Conservation (phyloP, 2,888 invertebrate genomes). For the Nephrotoma flavescens region DNA sequence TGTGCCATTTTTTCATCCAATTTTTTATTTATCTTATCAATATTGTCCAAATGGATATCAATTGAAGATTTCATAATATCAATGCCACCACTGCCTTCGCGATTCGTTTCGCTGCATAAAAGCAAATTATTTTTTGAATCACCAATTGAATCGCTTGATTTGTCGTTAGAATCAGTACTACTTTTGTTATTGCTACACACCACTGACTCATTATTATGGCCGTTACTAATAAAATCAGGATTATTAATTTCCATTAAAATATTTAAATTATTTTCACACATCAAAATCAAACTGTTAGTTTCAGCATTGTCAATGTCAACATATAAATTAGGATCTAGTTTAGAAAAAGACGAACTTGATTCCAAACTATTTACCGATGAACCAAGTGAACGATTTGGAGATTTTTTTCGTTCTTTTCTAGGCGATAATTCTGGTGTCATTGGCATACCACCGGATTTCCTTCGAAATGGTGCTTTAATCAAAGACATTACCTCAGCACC, state of each 20-base stretch:
- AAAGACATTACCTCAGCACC: conserved; percentile 30
- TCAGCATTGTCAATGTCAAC: conserved; percentile 6
- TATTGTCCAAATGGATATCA: conserved; percentile 28
- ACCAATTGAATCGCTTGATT: not conserved
- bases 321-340: not conserved
- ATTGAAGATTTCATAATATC: conserved; percentile 22
- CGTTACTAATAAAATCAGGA: not conserved
- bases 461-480: conserved; percentile 23
- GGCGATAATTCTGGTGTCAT: conserved; percentile 23
- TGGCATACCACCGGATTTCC: conserved; percentile 22
- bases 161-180: not conserved
- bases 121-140: conserved; percentile 10
- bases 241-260: conserved; percentile 5
- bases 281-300: conserved; percentile 3
- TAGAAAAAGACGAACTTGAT: not conserved
- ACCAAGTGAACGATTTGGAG: conserved; percentile 23
- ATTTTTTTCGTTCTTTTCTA: conserved; percentile 12
- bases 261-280: conserved; percentile 6
- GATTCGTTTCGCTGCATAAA: conserved; percentile 3
- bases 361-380: conserved; percentile 30
- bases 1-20: conserved; percentile 27
- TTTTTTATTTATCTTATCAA: conserved; percentile 27
- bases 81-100: conserved; percentile 6
- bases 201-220: not conserved
- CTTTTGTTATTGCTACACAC: not conserved